Evolutionary conservation across 2,888 invertebrate species (phyloP).

Genomic region (Nymphalis urticae): DNA sequence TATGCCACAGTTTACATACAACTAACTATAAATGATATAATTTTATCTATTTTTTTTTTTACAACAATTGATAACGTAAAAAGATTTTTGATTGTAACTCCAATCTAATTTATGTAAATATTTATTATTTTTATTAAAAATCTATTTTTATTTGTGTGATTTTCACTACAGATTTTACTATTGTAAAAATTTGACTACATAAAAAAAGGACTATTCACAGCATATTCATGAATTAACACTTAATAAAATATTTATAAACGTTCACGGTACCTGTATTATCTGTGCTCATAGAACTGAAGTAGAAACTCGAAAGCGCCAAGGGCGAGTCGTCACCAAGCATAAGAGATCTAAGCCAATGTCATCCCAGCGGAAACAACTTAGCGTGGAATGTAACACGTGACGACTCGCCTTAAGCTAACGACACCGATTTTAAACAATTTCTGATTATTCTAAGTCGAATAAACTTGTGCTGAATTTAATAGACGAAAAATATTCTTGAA

Average conservation of each 20-base stretch:
- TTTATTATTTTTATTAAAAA: not conserved
- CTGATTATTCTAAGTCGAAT: constrained; percentile 10
- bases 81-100: not conserved
- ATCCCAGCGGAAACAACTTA: constrained; percentile 45
- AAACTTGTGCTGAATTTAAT: not conserved
- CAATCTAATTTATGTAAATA: not conserved
- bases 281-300: constrained; percentile 30
- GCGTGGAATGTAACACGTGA: constrained; percentile 57
- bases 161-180: not conserved
- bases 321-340: constrained; percentile 38
- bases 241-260: constrained; percentile 10
- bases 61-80: not conserved
- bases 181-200: constrained; percentile 2
- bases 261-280: constrained; percentile 23
- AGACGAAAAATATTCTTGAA: not conserved
- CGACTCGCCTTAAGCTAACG: constrained; percentile 42
- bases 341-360: constrained; percentile 40
- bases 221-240: not conserved
- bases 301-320: constrained; percentile 40
- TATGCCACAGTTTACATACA: constrained; percentile 23
- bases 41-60: not conserved
- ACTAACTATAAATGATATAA: constrained; percentile 14
- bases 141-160: not conserved
- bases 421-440: constrained; percentile 36
- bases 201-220: constrained; percentile 3